Evolutionary conservation across 2,797 vertebrate genomes (phyloP), one percentile per base, ranked within the genome.

Genomic region (Hemitrygon akajei): DNA sequence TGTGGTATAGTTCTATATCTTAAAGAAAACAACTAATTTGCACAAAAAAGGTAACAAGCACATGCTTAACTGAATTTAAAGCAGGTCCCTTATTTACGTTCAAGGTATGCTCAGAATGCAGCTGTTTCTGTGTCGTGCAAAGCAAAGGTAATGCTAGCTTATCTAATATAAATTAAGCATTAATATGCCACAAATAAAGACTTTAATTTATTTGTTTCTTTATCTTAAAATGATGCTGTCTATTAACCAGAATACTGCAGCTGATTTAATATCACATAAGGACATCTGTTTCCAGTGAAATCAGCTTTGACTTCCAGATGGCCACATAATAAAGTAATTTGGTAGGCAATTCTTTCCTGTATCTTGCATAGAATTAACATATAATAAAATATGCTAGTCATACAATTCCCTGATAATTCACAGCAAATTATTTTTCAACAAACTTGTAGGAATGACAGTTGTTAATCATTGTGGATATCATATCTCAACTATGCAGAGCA

Each of bases 401-500:
- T 91, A 34, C 30, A 91, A 37, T 73, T 91, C 37, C 63, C 63
- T 37, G 18, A 58, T 75, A 73, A 92, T 92, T 73, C 89, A 92
- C 66, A 40, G 37, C 37, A 76, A 93, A 47, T 75, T 93, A 93
- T 93, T 75, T 75, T 71, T 91, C n/a, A 91, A 93, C 91, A 27
- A 76, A 93, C 22, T 92, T 92, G 89, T 34, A 47, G 69, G 75
- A 47, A 71, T 47, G 89, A 76, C 71, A 75, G 14, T 93, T n/a
- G 10, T 76, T 93, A 63, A 93, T 93, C 25, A 56, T 16, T 47
- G 12, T 30, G 40, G 56, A 75, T 47, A 75, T 75, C 69, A 76
- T 10, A 71, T 40, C 47, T 27, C 91, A 76, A 73, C 66, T 18
- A 93, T n/a, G 56, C 71, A 30, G 71, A 93, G 22, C n/a, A 73